phyloP scores from a whole-genome alignment of 2,797 vertebrate species.

The Neosalanx taihuensis region DNA sequence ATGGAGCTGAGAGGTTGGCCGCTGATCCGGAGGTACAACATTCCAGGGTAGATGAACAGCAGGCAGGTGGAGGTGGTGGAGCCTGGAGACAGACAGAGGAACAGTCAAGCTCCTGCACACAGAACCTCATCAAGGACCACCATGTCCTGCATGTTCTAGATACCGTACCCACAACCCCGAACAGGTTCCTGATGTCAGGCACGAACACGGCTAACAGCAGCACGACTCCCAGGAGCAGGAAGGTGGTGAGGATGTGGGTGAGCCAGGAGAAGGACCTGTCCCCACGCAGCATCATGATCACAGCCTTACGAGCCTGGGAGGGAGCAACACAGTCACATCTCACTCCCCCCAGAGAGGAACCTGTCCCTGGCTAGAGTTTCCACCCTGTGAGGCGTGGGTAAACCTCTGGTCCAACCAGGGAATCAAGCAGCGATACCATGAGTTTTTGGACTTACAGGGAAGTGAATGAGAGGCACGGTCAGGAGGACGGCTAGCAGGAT shows the following conservation, averaged over 20 bases:
- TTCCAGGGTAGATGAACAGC: constrained; percentile 89
- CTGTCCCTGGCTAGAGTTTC: background rate
- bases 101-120: background rate
- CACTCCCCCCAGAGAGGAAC: background rate
- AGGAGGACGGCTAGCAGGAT: constrained; percentile 85
- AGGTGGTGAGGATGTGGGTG: constrained; percentile 75
- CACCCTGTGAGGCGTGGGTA: too few species aligned
- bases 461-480: constrained; percentile 92
- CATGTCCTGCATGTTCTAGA: too few species aligned
- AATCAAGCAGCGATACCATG: background rate
- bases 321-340: constrained; percentile 2
- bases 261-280: constrained; percentile 78
- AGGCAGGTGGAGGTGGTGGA: constrained; percentile 90
- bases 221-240: constrained; percentile 77
- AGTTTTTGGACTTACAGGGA: constrained; percentile 82
- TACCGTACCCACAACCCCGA: constrained; percentile 89
- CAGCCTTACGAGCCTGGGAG: constrained; percentile 85
- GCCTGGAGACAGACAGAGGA: constrained; percentile 61
- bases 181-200: constrained; percentile 89
- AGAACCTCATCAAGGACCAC: too few species aligned
- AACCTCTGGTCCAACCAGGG: too few species aligned
- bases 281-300: constrained; percentile 77
- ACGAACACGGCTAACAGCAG: constrained; percentile 86
- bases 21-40: constrained; percentile 91
- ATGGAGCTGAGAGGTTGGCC: constrained; percentile 75